phyloP scores from a whole-genome alignment of 2,113 vertebrate species.

The Todiramphus chloris region DNA sequence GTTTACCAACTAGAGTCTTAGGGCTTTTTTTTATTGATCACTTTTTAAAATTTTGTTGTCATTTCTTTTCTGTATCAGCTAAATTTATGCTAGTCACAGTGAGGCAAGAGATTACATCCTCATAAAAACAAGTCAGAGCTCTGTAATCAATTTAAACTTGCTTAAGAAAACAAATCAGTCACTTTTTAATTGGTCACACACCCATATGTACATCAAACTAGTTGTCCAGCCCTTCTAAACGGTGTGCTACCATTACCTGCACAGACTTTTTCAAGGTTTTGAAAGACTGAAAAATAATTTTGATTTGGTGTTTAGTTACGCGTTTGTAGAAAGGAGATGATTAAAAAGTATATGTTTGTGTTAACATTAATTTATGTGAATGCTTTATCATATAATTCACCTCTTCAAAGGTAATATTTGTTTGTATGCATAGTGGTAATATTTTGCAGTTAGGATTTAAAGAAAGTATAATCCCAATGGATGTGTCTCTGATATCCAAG shows the following conservation, averaged over 20 bases:
- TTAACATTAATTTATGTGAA: neutral
- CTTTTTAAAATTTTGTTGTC: neutral
- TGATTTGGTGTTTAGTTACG: neutral
- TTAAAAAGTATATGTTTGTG: neutral
- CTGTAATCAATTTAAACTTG: neutral
- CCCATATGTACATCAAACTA: neutral
- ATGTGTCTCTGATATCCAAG: neutral
- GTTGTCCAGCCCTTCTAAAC: neutral
- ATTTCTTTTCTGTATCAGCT: neutral
- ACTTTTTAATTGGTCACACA: constrained; percentile 44
- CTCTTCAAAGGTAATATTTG: neutral
- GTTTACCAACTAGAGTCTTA: neutral
- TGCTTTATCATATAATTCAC: neutral
- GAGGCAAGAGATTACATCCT: neutral
- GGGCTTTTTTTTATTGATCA: neutral
- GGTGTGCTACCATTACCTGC: neutral
- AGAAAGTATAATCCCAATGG: neutral
- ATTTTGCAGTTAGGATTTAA: neutral
- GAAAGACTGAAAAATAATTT: neutral
- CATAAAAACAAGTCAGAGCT: neutral
- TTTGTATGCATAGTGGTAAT: neutral
- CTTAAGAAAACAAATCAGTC: constrained; percentile 12
- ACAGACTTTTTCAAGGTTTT: neutral
- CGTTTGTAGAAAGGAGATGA: neutral
- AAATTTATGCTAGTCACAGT: neutral